Evolutionary conservation across 2,888 invertebrate species (phyloP).

Genomic region (Furcula furcula): DNA sequence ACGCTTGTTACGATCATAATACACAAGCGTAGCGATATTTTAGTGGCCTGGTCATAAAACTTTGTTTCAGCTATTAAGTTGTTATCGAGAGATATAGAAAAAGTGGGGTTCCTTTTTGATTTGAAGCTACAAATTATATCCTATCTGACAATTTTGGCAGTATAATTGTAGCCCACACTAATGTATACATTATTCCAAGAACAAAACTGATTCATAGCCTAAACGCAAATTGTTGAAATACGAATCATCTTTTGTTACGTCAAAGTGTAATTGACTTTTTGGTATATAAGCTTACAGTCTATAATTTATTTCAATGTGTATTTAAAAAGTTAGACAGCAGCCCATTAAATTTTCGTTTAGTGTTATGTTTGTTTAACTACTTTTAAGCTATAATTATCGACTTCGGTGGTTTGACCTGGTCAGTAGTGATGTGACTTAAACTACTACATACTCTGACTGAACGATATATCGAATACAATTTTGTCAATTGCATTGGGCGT

Average conservation of each 20-base stretch:
- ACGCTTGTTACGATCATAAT: too few relatives aligned
- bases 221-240: not conserved
- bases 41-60: too few relatives aligned
- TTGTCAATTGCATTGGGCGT: too few relatives aligned
- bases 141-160: slow-evolving; percentile 13
- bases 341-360: slow-evolving; percentile 29
- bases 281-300: slow-evolving; percentile 11
- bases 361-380: slow-evolving; percentile 46
- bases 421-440: slow-evolving; percentile 17
- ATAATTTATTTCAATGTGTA: slow-evolving; percentile 21
- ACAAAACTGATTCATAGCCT: slow-evolving; percentile 13
- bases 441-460: too few relatives aligned
- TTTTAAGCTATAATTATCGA: slow-evolving; percentile 54
- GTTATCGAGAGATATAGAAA: too few relatives aligned
- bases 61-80: too few relatives aligned
- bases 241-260: not conserved
- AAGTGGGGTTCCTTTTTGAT: not conserved
- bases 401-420: slow-evolving; percentile 40
- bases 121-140: slow-evolving; percentile 12
- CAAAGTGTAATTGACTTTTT: not conserved
- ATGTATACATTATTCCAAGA: slow-evolving; percentile 20
- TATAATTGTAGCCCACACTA: slow-evolving; percentile 19
- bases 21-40: too few relatives aligned
- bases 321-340: slow-evolving; percentile 25
- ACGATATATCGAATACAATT: too few relatives aligned